A percentile compares a stretch with the other conserved stretches of the same genome.
These are phyloP conservation scores for Augochlora pura DNA, from an alignment of 1,140 invertebrate species.

Conservation along the genomic window DNA sequence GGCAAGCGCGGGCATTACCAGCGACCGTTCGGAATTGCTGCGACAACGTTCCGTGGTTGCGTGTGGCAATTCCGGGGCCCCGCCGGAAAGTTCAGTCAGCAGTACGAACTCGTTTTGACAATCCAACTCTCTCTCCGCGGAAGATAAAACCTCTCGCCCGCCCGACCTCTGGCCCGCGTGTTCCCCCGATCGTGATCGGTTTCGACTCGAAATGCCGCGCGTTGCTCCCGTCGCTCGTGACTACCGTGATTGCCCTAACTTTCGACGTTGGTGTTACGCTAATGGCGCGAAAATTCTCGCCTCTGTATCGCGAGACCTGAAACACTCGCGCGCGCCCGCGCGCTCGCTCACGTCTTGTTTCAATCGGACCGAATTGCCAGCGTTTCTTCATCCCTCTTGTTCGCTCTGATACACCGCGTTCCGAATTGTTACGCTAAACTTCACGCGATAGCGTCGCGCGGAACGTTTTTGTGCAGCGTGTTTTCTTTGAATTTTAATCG, in stretches of 20 bases:
- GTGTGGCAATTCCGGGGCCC: constrained; percentile 25
- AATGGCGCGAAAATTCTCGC: not conserved
- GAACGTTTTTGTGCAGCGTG: no score
- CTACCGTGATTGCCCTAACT: not conserved
- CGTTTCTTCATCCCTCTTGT: no score
- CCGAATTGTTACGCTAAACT: no score
- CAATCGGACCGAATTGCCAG: not conserved
- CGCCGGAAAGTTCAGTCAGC: constrained; percentile 42
- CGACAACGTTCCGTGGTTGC: constrained; percentile 48
- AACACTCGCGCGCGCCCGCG: not conserved
- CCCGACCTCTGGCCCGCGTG: no score
- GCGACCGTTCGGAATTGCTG: constrained; percentile 41
- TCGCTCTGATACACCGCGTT: no score
- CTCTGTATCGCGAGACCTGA: not conserved
- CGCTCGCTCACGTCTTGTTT: not conserved
- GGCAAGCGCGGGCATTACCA: constrained; percentile 30
- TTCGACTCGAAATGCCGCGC: not conserved
- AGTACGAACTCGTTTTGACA: constrained; percentile 48
- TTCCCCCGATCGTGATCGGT: constrained; percentile 18
- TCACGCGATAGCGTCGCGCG: no score
- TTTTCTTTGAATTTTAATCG: no score
- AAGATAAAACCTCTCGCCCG: constrained; percentile 23
- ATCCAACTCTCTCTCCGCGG: constrained; percentile 28
- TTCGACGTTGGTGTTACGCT: no score
- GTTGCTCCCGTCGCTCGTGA: no score